Conservation (phyloP, 2,888 invertebrate species). For the Nemapogon koenigi region DNA sequence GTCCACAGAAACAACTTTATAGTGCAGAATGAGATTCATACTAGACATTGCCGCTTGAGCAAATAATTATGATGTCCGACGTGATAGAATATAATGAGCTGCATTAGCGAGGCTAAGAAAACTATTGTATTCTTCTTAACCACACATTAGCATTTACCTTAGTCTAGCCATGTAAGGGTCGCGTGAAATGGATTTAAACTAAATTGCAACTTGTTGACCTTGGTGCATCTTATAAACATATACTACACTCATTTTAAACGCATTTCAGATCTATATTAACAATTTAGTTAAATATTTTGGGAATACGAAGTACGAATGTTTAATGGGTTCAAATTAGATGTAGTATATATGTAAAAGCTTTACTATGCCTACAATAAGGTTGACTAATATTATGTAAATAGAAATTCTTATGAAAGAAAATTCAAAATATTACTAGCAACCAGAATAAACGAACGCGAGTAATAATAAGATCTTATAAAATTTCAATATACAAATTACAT, state of each 20-base stretch:
- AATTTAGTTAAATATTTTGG: no score
- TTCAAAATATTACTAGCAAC: no score
- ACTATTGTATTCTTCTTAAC: no score
- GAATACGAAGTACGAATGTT: no score
- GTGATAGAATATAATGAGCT: slow-evolving; percentile 11
- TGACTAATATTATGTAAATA: no score
- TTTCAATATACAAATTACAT: slow-evolving; percentile 48
- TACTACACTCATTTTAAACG: slow-evolving; percentile 34
- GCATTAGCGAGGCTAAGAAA: no score
- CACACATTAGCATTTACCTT: no score
- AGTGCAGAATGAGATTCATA: slow-evolving; percentile 58
- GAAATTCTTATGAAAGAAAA: slow-evolving; percentile 43
- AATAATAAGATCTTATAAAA: slow-evolving; percentile 18
- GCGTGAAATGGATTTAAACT: slow-evolving; percentile 43
- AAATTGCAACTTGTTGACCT: slow-evolving; percentile 36
- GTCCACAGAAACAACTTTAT: slow-evolving; percentile 39
- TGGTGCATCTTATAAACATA: slow-evolving; percentile 32
- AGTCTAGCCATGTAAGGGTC: slow-evolving; percentile 39
- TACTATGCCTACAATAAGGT: no score
- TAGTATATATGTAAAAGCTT: no score
- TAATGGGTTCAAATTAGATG: no score
- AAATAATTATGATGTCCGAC: slow-evolving; percentile 43
- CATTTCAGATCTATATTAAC: slow-evolving; percentile 13
- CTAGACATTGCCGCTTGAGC: slow-evolving; percentile 58
- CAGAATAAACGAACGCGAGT: slow-evolving; percentile 35